Conservation (phyloP, 2,797 vertebrate genomes). For the Spondyliosoma cantharus region DNA sequence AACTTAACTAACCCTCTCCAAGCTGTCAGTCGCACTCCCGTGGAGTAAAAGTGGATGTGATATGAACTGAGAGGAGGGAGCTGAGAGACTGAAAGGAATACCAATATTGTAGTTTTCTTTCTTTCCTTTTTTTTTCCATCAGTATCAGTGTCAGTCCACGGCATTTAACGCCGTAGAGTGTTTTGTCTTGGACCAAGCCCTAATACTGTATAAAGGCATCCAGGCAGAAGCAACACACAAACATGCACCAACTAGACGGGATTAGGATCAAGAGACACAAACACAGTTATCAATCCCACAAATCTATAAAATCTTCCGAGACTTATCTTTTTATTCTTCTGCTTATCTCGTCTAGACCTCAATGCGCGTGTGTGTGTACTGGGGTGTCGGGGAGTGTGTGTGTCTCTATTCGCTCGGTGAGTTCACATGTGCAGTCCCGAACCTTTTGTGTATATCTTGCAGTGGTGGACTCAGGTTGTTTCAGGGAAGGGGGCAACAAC, state of each 20-base stretch:
- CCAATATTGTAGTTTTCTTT: slow-evolving; percentile 20
- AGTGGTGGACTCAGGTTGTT: too few species aligned
- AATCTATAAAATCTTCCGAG: slow-evolving; percentile 48
- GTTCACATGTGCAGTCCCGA: slow-evolving; percentile 2
- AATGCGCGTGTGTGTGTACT: neutral
- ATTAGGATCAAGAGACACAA: slow-evolving; percentile 51
- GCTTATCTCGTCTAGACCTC: slow-evolving; percentile 56
- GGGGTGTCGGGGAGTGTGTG: slow-evolving; percentile 24
- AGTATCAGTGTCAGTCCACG: slow-evolving; percentile 4
- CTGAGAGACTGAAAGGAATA: slow-evolving; percentile 46
- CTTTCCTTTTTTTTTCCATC: neutral
- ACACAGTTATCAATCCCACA: slow-evolving; percentile 36
- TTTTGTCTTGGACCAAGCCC: neutral
- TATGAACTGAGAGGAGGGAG: slow-evolving; percentile 38
- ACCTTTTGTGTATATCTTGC: neutral
- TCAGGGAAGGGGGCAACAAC: too few species aligned
- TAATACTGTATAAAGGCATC: neutral
- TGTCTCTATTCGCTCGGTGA: slow-evolving; percentile 3
- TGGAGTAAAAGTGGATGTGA: slow-evolving; percentile 54
- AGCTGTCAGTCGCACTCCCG: slow-evolving; percentile 61
- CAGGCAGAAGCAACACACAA: slow-evolving; percentile 6
- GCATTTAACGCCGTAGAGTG: slow-evolving; percentile 6
- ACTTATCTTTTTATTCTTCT: slow-evolving; percentile 40
- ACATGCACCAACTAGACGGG: neutral
- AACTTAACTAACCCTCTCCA: slow-evolving; percentile 61